Percentiles rank a stretch among this genome's conserved stretches.
phyloP scores from a whole-genome alignment of 2,888 invertebrate genomes.

The Anoncus sp. region DNA sequence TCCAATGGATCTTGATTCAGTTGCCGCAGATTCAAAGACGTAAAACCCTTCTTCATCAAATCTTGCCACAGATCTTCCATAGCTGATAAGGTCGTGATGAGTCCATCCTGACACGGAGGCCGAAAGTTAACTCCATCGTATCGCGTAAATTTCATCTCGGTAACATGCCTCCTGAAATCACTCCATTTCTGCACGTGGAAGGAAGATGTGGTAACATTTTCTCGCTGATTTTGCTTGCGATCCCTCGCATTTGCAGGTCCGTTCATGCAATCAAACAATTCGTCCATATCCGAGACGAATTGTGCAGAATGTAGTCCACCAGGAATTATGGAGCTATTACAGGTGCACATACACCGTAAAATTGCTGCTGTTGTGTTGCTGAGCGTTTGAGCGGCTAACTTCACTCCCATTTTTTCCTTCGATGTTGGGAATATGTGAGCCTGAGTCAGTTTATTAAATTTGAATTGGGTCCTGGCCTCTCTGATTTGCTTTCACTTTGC shows the following conservation, averaged over 20 bases:
- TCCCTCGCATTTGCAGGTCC: slow-evolving; percentile 30
- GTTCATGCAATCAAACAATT: slow-evolving; percentile 28
- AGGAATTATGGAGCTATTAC: background rate
- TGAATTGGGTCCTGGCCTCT: background rate
- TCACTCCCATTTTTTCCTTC: slow-evolving; percentile 41
- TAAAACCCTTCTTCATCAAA: slow-evolving; percentile 15
- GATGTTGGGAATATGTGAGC: slow-evolving; percentile 33
- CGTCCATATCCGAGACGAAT: slow-evolving; percentile 16
- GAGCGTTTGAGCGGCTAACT: slow-evolving; percentile 20
- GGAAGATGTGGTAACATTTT: background rate
- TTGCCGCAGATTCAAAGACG: slow-evolving; percentile 5
- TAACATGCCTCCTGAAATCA: background rate
- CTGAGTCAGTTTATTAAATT: slow-evolving; percentile 24
- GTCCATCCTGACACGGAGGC: slow-evolving; percentile 36
- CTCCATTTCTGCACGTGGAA: slow-evolving; percentile 26
- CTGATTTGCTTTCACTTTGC: no score
- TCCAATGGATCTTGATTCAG: slow-evolving; percentile 38
- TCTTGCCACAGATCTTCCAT: slow-evolving; percentile 32
- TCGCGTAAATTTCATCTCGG: slow-evolving; percentile 5
- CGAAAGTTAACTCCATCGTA: slow-evolving; percentile 8
- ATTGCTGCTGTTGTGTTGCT: slow-evolving; percentile 25
- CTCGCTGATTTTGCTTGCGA: background rate
- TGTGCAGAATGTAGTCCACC: slow-evolving; percentile 3
- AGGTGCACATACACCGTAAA: background rate
- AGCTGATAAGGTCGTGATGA: slow-evolving; percentile 25